phyloP scores from a whole-genome alignment of 2,113 vertebrate genomes.

The Peromyscus leucopus region DNA sequence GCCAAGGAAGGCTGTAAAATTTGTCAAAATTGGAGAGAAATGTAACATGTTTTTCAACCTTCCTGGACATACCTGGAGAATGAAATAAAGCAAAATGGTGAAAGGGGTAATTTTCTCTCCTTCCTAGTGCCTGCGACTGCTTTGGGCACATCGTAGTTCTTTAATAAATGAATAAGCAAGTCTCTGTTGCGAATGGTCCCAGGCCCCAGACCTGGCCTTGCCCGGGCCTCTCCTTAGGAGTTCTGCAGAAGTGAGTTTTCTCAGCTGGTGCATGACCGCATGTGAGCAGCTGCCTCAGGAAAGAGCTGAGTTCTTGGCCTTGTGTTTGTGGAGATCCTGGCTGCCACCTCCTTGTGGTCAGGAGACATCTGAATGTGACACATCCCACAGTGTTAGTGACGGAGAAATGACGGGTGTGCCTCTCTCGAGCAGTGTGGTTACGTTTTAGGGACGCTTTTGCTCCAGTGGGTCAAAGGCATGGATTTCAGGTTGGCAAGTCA shows the following conservation, averaged over 20 bases:
- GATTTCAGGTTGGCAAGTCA: not conserved
- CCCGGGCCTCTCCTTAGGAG: not conserved
- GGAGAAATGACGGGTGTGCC: not conserved
- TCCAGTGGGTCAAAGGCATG: not conserved
- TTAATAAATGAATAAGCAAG: not conserved
- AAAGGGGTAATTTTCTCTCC: not conserved
- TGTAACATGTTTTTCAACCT: not conserved
- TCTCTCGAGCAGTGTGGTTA: not conserved
- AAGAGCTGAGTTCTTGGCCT: not conserved
- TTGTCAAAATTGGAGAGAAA: constrained; percentile 59
- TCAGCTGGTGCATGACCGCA: not conserved
- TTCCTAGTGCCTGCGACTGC: not conserved
- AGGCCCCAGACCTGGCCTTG: not conserved
- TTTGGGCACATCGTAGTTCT: not conserved
- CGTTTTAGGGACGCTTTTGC: not conserved
- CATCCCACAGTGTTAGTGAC: not conserved
- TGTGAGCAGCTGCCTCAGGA: not conserved
- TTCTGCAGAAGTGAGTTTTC: not conserved
- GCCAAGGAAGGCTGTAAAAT: not conserved
- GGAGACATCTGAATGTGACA: not conserved
- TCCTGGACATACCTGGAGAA: not conserved
- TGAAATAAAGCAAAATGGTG: not conserved
- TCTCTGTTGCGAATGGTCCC: not conserved
- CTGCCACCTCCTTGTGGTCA: not conserved
- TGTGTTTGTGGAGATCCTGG: not conserved